Base-by-base conservation (phyloP, 64 coral and sea anemone species). In the Platygyra sinensis region DNA sequence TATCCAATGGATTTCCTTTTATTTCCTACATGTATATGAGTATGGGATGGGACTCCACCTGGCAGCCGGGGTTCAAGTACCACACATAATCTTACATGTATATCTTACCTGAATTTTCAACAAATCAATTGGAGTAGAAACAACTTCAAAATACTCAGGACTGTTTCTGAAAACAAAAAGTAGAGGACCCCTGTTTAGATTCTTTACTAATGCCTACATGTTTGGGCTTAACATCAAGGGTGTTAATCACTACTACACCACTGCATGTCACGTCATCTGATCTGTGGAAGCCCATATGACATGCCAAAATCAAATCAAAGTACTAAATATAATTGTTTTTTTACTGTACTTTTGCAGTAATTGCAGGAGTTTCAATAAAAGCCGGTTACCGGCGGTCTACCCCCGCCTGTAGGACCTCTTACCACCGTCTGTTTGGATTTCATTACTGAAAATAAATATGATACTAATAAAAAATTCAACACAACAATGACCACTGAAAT, bases 71-170 rank as follows among this genome's bases (percentile, higher is more conserved):
- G 42, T 5, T 46, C 42, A 3, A 8, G 5, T 46, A 46, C 6
- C 42, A 46, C 42, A 46, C 42, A 18, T 50, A 67, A 63, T 46
- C n/a, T n/a, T n/a, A 10, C 22, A n/a, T n/a, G n/a, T 28, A 24
- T 3, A 18, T 19, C 73, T 96, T 51, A 97, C 95, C 91, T 97
- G 95, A 87, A 97, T 97, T 76, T 93, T 91, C 16, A 97, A 88
- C 72, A 97, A 83, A 84, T 97, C 95, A 77, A 96, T 96, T n/a
- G 95, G 95, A 46, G 86, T 77, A 55, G 92, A 89, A 24, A 96
- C 72, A 69, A 96, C 91, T 55, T 96, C 95, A 88, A 91, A 96
- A 52, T 96, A 96, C 78, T 96, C 91, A 54, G 95, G 95, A 29
- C 87, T 94, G 46, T 77, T 94, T 38, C 95, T 96, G 59, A 25